Evolutionary conservation across 2,113 vertebrate species (phyloP).

Genomic region (Pionites leucogaster): DNA sequence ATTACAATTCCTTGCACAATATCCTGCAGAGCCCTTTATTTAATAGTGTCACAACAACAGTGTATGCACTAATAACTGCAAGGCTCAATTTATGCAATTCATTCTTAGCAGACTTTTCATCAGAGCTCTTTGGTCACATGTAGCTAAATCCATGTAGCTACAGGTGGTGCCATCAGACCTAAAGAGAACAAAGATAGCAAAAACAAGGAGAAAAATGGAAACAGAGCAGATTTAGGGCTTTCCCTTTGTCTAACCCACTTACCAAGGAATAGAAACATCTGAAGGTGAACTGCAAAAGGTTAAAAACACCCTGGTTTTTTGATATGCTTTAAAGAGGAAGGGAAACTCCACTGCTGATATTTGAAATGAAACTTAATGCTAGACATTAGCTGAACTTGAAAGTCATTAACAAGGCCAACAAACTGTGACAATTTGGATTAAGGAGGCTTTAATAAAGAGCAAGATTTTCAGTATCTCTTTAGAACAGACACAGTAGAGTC

Average conservation of each 20-base stretch:
- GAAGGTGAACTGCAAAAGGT: neutral
- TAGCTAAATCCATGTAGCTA: neutral
- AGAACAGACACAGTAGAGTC: conserved; percentile 9
- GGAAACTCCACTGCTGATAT: neutral
- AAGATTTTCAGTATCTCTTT: conserved; percentile 42
- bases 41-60: neutral
- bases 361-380: conserved; percentile 2
- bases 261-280: neutral
- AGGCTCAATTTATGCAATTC: conserved; percentile 6
- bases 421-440: conserved; percentile 43
- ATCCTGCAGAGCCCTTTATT: conserved; percentile 24
- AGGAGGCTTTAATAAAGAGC: conserved; percentile 3
- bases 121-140: neutral
- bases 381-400: neutral
- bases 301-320: neutral
- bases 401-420: conserved; percentile 32
- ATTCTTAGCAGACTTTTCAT: conserved; percentile 1
- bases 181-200: neutral
- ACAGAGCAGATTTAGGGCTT: neutral
- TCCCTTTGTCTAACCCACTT: neutral
- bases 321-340: neutral
- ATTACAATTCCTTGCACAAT: conserved; percentile 33
- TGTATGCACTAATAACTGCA: neutral
- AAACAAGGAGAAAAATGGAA: neutral
- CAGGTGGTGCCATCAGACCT: neutral